These are phyloP conservation scores for Parnassius smintheus DNA, from an alignment of 2,888 invertebrate genomes.

Conservation along the genomic window DNA sequence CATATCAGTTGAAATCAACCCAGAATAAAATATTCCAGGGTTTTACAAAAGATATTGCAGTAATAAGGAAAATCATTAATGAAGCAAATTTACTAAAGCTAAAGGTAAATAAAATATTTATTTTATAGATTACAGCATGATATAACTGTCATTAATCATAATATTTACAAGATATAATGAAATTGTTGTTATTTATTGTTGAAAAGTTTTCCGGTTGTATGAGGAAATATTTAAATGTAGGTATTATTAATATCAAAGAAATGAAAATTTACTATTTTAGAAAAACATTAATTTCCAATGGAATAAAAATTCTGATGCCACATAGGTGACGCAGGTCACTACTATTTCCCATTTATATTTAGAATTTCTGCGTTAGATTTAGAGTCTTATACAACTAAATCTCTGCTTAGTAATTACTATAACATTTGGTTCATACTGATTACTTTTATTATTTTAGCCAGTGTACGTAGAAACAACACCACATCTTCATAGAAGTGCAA, in stretches of 20 bases:
- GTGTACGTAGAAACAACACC: slow-evolving; percentile 85
- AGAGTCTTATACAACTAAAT: too few species aligned
- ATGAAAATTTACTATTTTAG: background rate
- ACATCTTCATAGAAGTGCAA: slow-evolving; percentile 79
- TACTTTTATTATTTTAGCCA: slow-evolving; percentile 75
- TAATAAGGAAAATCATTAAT: slow-evolving; percentile 87
- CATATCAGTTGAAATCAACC: slow-evolving; percentile 88
- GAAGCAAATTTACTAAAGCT: slow-evolving; percentile 91
- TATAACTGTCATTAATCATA: background rate
- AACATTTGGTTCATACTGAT: too few species aligned
- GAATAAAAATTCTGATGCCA: too few species aligned
- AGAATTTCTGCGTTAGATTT: too few species aligned
- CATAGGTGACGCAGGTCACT: too few species aligned
- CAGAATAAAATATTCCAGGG: slow-evolving; percentile 89
- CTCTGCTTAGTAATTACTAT: too few species aligned
- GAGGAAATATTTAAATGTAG: too few species aligned
- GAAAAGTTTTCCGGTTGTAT: too few species aligned
- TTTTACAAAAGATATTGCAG: slow-evolving; percentile 87
- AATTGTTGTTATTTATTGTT: too few species aligned
- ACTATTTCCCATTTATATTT: too few species aligned
- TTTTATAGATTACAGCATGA: background rate
- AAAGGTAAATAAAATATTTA: slow-evolving; percentile 78
- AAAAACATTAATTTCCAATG: too few species aligned
- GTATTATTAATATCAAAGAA: too few species aligned
- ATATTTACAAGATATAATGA: background rate